Evolutionary conservation across 2,888 invertebrate genomes (phyloP).

Genomic region (Isoperla grammatica): DNA sequence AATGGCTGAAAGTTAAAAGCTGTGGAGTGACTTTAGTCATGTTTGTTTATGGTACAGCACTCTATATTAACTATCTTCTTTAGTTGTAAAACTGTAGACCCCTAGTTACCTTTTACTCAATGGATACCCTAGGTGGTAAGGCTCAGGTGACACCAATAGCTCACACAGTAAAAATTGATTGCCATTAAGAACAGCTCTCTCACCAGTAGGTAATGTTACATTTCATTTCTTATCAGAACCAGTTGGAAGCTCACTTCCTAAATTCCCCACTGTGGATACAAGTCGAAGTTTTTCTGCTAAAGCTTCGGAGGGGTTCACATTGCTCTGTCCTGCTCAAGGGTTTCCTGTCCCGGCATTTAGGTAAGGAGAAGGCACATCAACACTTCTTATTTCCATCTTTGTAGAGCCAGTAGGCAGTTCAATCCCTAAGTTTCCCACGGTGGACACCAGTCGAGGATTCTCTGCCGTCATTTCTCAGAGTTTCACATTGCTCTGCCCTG

Average conservation of each 20-base stretch:
- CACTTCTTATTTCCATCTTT: not conserved
- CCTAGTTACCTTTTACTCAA: no score
- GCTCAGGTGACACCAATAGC: no score
- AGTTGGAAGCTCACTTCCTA: constrained; percentile 55
- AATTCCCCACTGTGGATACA: constrained; percentile 57
- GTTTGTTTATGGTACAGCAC: no score
- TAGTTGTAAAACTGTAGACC: no score
- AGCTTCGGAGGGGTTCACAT: constrained; percentile 47
- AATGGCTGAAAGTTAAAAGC: no score
- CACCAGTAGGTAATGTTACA: no score
- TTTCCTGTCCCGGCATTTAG: constrained; percentile 53
- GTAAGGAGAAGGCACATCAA: constrained; percentile 40
- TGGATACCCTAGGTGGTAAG: no score
- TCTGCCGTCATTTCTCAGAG: constrained; percentile 48
- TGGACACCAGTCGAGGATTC: constrained; percentile 58
- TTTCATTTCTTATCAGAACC: constrained; percentile 44
- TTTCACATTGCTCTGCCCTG: constrained; percentile 58
- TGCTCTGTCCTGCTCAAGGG: constrained; percentile 23
- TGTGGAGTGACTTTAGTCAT: no score
- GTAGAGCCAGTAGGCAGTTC: constrained; percentile 48
- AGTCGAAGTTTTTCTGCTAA: constrained; percentile 55
- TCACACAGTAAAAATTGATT: no score
- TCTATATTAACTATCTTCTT: no score
- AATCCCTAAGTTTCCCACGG: constrained; percentile 60
- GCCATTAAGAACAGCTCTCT: no score